Evolutionary conservation across 2,113 vertebrate genomes (phyloP).

Genomic region (Ptyas mucosa): DNA sequence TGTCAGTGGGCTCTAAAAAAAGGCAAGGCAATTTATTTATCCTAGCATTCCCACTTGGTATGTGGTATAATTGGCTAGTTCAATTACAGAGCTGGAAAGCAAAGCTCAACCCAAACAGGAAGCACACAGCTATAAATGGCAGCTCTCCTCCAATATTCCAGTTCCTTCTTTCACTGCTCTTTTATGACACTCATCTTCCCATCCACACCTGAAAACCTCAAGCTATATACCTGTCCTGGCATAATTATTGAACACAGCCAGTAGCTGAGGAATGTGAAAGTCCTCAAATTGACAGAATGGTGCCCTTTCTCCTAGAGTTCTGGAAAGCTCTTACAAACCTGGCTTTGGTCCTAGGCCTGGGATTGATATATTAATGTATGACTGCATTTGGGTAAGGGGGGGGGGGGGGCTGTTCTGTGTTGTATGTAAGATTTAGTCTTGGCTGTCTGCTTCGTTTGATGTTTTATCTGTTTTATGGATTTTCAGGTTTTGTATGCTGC

Average conservation of each 20-base stretch:
- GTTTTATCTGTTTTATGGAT: neutral
- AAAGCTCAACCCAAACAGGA: neutral
- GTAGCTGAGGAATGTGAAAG: neutral
- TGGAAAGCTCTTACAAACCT: neutral
- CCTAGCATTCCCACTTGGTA: neutral
- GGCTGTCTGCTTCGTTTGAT: neutral
- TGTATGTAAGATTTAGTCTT: neutral
- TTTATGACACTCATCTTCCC: neutral
- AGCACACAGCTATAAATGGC: neutral
- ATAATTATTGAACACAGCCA: neutral
- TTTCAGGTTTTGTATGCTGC: neutral
- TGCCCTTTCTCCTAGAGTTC: neutral
- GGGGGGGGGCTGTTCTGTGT: neutral
- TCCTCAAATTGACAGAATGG: neutral
- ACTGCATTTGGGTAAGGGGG: neutral
- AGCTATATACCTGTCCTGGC: neutral
- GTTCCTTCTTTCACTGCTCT: neutral
- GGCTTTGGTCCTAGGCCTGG: neutral
- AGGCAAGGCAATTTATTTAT: neutral
- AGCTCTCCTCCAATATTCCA: neutral
- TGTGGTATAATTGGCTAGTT: neutral
- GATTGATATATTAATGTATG: neutral
- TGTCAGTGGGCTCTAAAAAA: neutral
- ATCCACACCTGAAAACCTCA: neutral
- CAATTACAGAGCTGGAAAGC: neutral